These are phyloP conservation scores for Trinorchestia longiramus DNA, from an alignment of 1,140 invertebrate species.

Conservation along the genomic window DNA sequence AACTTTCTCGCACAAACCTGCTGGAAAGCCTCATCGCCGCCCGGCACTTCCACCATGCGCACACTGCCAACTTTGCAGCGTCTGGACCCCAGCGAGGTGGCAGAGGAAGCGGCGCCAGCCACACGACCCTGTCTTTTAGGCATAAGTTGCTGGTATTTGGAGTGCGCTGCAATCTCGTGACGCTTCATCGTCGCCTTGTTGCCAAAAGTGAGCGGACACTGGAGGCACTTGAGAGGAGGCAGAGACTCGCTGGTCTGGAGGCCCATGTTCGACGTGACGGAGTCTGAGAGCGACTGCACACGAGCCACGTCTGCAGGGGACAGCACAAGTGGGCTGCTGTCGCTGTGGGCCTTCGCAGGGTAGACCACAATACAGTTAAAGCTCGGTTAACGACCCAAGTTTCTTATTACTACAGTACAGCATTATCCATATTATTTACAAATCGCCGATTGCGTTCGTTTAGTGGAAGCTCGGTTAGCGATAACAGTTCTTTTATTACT, in stretches of 20 bases:
- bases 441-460: no score
- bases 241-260: not conserved
- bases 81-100: not conserved
- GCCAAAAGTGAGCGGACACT: constrained; percentile 40
- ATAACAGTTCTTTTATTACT: no score
- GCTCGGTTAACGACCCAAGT: no score
- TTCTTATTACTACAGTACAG: no score
- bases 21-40: constrained; percentile 36
- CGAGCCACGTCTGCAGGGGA: not conserved
- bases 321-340: constrained; percentile 15
- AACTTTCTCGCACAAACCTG: not conserved
- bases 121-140: not conserved
- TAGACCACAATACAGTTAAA: not conserved
- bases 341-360: not conserved
- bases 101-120: not conserved
- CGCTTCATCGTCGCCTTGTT: constrained; percentile 43
- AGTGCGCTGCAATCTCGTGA: constrained; percentile 18
- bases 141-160: constrained; percentile 7
- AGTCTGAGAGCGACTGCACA: constrained; percentile 15
- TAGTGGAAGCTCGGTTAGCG: no score
- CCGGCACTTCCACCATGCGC: constrained; percentile 21
- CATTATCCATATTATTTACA: no score
- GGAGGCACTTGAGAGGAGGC: constrained; percentile 23
- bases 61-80: constrained; percentile 22
- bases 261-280: not conserved